Conservation (phyloP, 2,888 invertebrate species). For the Bhutanitis thaidina region DNA sequence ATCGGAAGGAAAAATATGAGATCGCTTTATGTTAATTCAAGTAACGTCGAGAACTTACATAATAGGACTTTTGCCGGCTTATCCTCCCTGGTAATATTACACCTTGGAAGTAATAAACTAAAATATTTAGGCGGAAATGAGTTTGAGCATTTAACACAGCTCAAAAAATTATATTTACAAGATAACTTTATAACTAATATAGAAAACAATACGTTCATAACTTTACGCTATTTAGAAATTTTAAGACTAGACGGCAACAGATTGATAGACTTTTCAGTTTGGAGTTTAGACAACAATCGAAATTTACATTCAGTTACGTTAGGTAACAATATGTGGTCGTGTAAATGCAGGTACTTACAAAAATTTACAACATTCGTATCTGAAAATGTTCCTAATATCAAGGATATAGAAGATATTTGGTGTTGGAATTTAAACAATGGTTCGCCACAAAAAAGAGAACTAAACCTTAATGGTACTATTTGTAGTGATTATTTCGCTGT, state of each 20-base stretch:
- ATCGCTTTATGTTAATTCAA: conserved; percentile 91
- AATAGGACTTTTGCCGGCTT: conserved; percentile 94
- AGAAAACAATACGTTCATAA: conserved; percentile 87
- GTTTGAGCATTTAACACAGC: conserved; percentile 89
- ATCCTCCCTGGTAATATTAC: conserved; percentile 87
- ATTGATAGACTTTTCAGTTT: conserved; percentile 87
- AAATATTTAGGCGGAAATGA: conserved; percentile 89
- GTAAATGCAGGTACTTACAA: conserved; percentile 92
- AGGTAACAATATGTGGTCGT: conserved; percentile 94
- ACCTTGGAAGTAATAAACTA: conserved; percentile 92
- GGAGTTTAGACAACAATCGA: conserved; percentile 83
- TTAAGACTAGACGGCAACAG: conserved; percentile 91
- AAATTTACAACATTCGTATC: conserved; percentile 89
- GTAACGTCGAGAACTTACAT: conserved; percentile 90
- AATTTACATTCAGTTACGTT: conserved; percentile 86
- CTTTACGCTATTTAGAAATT: conserved; percentile 86
- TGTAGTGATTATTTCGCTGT: conserved; percentile 93
- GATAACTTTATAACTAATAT: conserved; percentile 89
- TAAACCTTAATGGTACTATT: conserved; percentile 91
- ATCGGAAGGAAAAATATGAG: conserved; percentile 94
- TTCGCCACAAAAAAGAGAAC: conserved; percentile 85
- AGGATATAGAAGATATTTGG: conserved; percentile 87
- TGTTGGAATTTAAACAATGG: conserved; percentile 86
- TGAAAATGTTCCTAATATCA: conserved; percentile 87
- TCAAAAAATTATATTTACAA: conserved; percentile 92